Base-by-base conservation (phyloP, 2,888 invertebrate genomes). In the Pharmacophagus antenor region DNA sequence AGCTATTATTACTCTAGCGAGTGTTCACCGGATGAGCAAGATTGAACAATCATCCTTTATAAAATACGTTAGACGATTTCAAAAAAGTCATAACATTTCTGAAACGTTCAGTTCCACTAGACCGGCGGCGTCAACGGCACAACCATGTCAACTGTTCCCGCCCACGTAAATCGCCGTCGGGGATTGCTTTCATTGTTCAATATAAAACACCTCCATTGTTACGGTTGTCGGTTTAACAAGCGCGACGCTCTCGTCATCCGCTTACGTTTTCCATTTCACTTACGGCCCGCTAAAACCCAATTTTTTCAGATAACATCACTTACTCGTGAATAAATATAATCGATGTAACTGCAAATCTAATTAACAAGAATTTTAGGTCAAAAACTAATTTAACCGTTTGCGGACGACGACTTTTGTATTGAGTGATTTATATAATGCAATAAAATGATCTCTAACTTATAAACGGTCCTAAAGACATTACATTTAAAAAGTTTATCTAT, bases 161-260 rank as follows among this genome's bases (percentile, higher is more conserved):
- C 54, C 37, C 27, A 52, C 54, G 54, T 27, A 54, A 58, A 58
- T 41, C 47, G 31, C 42, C 59, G 65, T 63, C 54, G 52, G 56
- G 22, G 42, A 47, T 58, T 42, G 22, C 46, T 21, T 15, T 57
- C 56, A 63, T 63, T 65, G 63, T 65, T 55, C 55, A 58, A 58
- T 64, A 56, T 62, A 55, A 49, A 58, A 61, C 57, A 59, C 55
- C 58, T 63, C 58, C 31, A 59, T 63, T 63, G 62, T 65, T 65
- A 44, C 17, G 21, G 46, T 60, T 63, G 55, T 55, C 31, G 17
- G 47, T 60, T 58, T 62, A 64, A 64, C 58, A 64, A 62, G 52
- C 63, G 58, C 61, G 27, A 59, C 53, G 27, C 25, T 59, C 49
- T 27, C 54, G 44, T 59, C 23, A 58, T n/a, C 54, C 15, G 12